Evolutionary conservation across 64 coral and sea anemone genomes (phyloP), one percentile per base, ranked within the genome.

Genomic region (Montipora efflorescens): DNA sequence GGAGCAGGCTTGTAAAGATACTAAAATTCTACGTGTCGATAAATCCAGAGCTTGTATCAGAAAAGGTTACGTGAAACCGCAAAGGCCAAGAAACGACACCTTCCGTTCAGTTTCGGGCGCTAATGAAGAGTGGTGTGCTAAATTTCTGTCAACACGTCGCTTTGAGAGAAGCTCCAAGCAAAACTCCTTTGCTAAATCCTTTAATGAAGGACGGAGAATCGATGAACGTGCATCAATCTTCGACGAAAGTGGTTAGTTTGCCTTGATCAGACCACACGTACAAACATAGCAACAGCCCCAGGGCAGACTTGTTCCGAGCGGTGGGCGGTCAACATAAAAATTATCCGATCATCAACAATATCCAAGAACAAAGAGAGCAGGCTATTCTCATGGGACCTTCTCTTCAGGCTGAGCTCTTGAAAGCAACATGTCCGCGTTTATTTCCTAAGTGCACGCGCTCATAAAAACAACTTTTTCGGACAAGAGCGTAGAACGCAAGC

Each of bases 271-370:
- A 95, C 93, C 93, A 95, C 93, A 95, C 93, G 83, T 95, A 90
- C 88, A 84, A 90, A 95, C 79, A 95, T 43, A 64, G 74, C 47
- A 90, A 90, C 78, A 87, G 92, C 95, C 93, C 59, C 45, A 88
- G 95, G 95, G 81, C 92, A 79, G 87, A 77, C 87, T 94, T 91
- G 88, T 77, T 94, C 69, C 85, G 92, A 97, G 70, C 93, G 75
- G 92, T 94, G 91, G 95, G 95, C 93, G 95, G 92, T 91, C 95
- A 94, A 94, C 95, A 94, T 88, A 94, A 96, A 89, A 96, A 96
- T 96, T 96, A 94, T 94, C 91, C 95, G 95, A 94, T 96, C 91
- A 90, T 96, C 92, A 96, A 96, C 90, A 96, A 91, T 94, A 97
- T 93, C 84, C 55, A 47, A 74, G 94, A 86, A 95, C 94, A 95